Conservation (phyloP, 2,888 invertebrate species). For the Cerceris rybyensis region DNA sequence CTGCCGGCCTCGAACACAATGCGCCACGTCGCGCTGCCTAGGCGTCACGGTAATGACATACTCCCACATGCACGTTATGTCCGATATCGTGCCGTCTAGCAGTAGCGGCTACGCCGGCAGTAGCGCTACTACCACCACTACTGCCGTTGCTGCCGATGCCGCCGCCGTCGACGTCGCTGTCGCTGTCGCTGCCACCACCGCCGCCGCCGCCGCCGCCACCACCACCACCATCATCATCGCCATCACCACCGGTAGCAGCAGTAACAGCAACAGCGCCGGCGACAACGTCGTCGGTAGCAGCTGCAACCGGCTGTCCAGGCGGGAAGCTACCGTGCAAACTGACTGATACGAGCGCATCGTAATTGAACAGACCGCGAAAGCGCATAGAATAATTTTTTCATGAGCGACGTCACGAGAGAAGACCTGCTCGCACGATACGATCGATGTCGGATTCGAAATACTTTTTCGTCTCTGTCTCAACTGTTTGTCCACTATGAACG, state of each 20-base stretch:
- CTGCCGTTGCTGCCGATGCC: not conserved
- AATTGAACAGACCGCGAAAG: constrained; percentile 65
- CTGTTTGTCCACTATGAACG: not conserved
- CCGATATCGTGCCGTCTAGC: constrained; percentile 66
- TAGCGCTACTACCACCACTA: constrained; percentile 16
- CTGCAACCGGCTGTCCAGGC: constrained; percentile 59
- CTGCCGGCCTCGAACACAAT: constrained; percentile 71
- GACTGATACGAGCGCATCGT: constrained; percentile 55
- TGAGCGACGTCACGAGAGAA: constrained; percentile 1
- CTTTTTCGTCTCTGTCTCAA: not conserved
- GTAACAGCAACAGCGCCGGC: constrained; percentile 45
- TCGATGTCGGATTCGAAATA: constrained; percentile 35
- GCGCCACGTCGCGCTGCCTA: constrained; percentile 72
- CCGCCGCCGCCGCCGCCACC: constrained; percentile 3
- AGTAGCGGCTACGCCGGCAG: constrained; percentile 54
- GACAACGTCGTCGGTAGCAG: constrained; percentile 54
- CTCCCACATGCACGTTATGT: constrained; percentile 72
- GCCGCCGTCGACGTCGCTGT: constrained; percentile 21
- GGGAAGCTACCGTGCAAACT: constrained; percentile 58
- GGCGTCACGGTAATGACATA: constrained; percentile 78
- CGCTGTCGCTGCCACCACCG: constrained; percentile 1
- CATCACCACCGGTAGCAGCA: constrained; percentile 40
- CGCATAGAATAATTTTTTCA: constrained; percentile 50
- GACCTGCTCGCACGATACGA: constrained; percentile 18
- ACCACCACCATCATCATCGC: constrained; percentile 7